Evolutionary conservation across 1,140 invertebrate genomes (phyloP).

Genomic region (Drosophila jambulina): DNA sequence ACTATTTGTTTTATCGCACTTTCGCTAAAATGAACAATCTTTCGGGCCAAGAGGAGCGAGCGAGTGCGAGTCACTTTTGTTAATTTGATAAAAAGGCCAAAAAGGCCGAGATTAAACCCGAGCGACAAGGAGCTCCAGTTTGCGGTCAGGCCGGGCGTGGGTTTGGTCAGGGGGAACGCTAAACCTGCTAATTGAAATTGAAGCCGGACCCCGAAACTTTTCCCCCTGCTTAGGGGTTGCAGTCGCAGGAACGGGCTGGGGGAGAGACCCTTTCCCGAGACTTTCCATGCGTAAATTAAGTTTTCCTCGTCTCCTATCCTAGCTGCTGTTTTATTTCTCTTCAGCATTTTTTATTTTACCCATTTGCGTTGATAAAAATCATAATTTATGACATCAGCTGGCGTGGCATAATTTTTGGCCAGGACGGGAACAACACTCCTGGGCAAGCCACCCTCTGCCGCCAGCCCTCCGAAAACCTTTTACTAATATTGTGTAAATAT

Average conservation of each 20-base stretch:
- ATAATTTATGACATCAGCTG: constrained; percentile 83
- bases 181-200: constrained; percentile 61
- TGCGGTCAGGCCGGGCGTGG: constrained; percentile 21
- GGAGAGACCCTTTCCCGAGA: constrained; percentile 18
- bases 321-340: constrained; percentile 51
- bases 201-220: constrained; percentile 40
- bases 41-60: constrained; percentile 20
- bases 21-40: constrained; percentile 79
- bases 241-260: constrained; percentile 16
- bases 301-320: constrained; percentile 61
- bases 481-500: constrained; percentile 64
- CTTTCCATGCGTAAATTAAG: constrained; percentile 77
- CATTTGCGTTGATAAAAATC: constrained; percentile 83
- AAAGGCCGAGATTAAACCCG: constrained; percentile 72
- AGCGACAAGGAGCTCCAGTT: constrained; percentile 54
- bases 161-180: constrained; percentile 7
- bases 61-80: constrained; percentile 71
- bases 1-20: constrained; percentile 85
- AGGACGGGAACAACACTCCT: constrained; percentile 18
- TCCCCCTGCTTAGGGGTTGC: constrained; percentile 53
- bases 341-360: constrained; percentile 74
- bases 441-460: constrained; percentile 9
- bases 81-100: constrained; percentile 84
- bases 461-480: constrained; percentile 35
- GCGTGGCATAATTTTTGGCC: constrained; percentile 70